A percentile compares a stretch with the other conserved stretches of the same genome.
Conservation (phyloP, 2,797 vertebrate species). For the Myiothlypis coronata region DNA sequence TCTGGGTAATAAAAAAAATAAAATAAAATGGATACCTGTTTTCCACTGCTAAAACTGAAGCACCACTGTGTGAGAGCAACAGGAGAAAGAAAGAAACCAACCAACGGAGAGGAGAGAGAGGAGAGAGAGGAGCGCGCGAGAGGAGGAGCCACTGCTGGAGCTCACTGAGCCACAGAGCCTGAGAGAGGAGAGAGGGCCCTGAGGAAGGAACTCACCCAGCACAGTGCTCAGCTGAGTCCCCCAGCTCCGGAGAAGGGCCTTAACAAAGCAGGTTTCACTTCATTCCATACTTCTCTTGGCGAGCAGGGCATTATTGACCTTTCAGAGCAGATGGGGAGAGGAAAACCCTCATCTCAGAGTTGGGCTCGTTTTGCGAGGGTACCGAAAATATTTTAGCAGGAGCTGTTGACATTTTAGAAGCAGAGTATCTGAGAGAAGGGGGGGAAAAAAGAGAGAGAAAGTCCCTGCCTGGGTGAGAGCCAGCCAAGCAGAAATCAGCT, state of each 20-base stretch:
- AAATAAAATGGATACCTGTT: conserved; percentile 99
- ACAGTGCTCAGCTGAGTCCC: conserved; percentile 67
- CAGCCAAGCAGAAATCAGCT: conserved; percentile 45
- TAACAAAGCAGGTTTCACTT: conserved; percentile 73
- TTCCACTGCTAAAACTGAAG: conserved; percentile 99
- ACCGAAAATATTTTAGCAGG: conserved; percentile 61
- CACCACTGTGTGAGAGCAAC: conserved; percentile 98
- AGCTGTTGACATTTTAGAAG: conserved; percentile 51
- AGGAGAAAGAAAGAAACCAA: conserved; percentile 91
- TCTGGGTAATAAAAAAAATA: conserved; percentile 99
- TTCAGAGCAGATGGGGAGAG: conserved; percentile 72
- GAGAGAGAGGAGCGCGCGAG: conserved; percentile 68
- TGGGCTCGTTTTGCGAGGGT: conserved; percentile 65
- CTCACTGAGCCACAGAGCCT: conserved; percentile 77
- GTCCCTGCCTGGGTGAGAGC: conserved; percentile 42
- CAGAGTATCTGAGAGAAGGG: not conserved
- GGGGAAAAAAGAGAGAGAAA: not conserved
- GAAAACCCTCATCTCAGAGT: conserved; percentile 81
- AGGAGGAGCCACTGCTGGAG: conserved; percentile 75
- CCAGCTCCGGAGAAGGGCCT: conserved; percentile 75
- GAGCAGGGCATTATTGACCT: conserved; percentile 57
- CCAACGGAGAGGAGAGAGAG: conserved; percentile 84
- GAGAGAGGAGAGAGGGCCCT: conserved; percentile 78
- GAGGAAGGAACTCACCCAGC: conserved; percentile 70
- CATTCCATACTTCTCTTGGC: conserved; percentile 74